These are phyloP conservation scores for Acleris laterana DNA, from an alignment of 2,888 invertebrate species.

Conservation along the genomic window DNA sequence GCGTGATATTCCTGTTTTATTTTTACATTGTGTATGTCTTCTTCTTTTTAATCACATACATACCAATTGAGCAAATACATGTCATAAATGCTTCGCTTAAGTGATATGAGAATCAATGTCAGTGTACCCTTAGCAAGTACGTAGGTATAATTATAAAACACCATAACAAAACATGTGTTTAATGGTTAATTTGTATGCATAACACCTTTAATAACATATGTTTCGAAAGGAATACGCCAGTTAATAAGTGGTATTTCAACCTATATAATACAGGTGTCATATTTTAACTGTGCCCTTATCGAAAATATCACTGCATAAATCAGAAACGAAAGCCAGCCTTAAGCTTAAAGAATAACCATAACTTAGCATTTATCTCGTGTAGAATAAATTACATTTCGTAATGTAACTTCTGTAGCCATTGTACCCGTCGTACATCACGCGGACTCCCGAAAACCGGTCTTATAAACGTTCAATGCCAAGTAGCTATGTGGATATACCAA, in stretches of 20 bases:
- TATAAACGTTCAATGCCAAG: not conserved
- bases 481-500: too few relatives aligned
- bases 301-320: constrained; percentile 3
- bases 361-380: constrained; percentile 15
- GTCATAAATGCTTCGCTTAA: too few relatives aligned
- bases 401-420: constrained; percentile 23
- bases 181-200: too few relatives aligned
- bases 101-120: too few relatives aligned
- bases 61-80: too few relatives aligned
- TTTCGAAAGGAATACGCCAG: not conserved
- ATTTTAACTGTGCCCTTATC: not conserved
- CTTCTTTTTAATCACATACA: too few relatives aligned
- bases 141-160: too few relatives aligned
- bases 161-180: too few relatives aligned
- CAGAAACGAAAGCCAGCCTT: not conserved
- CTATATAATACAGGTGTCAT: not conserved
- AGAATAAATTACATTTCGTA: constrained; percentile 28
- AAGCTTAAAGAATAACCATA: constrained; percentile 11
- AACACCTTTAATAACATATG: too few relatives aligned
- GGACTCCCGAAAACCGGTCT: constrained; percentile 29
- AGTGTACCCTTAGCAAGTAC: too few relatives aligned
- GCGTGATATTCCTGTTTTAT: too few relatives aligned
- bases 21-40: too few relatives aligned
- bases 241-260: not conserved
- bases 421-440: constrained; percentile 19